Conservation (phyloP, 2,888 invertebrate genomes). For the Boloria euphrosyne region DNA sequence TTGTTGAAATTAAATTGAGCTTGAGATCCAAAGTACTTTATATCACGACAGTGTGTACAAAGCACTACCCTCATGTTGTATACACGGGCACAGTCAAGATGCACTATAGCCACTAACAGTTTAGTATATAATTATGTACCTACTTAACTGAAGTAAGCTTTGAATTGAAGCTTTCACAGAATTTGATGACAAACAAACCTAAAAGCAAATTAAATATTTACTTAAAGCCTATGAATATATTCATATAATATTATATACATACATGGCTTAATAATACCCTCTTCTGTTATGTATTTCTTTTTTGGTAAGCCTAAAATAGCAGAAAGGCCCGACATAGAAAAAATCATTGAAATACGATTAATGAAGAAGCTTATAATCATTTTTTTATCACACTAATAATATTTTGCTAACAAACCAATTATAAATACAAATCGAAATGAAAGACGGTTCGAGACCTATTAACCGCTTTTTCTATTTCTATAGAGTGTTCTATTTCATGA, state of each 20-base stretch:
- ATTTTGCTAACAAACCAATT: too few relatives aligned
- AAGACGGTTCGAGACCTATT: too few relatives aligned
- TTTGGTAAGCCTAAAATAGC: too few relatives aligned
- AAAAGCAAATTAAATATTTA: slow-evolving; percentile 13
- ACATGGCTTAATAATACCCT: too few relatives aligned
- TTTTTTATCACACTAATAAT: too few relatives aligned
- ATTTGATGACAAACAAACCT: slow-evolving; percentile 23
- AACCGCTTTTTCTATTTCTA: too few relatives aligned
- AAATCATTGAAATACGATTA: too few relatives aligned
- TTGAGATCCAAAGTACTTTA: slow-evolving; percentile 4
- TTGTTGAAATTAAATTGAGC: slow-evolving; percentile 14
- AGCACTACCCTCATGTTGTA: slow-evolving; percentile 19
- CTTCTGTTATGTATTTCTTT: too few relatives aligned
- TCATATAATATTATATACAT: neutral
- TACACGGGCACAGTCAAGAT: slow-evolving; percentile 16
- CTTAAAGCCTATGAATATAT: neutral
- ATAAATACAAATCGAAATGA: too few relatives aligned
- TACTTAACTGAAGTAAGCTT: slow-evolving; percentile 2
- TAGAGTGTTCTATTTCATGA: too few relatives aligned
- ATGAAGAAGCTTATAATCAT: too few relatives aligned
- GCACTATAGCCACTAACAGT: slow-evolving; percentile 19
- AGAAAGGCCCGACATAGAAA: too few relatives aligned
- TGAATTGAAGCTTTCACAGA: slow-evolving; percentile 2
- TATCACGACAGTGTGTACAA: slow-evolving; percentile 17
- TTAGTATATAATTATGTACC: neutral